Evolutionary conservation across 2,888 invertebrate genomes (phyloP).

Genomic region (Cantharis nigra): DNA sequence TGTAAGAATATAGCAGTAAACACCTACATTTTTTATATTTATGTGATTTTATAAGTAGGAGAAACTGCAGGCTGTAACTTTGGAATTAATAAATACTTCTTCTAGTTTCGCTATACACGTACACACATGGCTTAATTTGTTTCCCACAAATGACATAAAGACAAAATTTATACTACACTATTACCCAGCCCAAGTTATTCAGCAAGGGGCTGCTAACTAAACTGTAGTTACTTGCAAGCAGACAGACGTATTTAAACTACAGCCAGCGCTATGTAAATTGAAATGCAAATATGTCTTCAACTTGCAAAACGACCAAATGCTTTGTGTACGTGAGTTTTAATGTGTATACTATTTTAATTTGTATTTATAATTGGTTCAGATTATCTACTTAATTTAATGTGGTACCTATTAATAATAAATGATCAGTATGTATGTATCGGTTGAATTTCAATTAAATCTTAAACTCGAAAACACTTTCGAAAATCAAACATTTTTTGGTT

Average conservation of each 20-base stretch:
- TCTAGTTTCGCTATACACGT: neutral
- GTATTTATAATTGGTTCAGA: neutral
- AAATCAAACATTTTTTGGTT: neutral
- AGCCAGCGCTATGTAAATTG: slow-evolving; percentile 29
- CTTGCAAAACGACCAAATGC: slow-evolving; percentile 18
- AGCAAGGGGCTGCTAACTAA: slow-evolving; percentile 10
- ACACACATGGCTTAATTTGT: neutral
- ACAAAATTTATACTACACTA: neutral
- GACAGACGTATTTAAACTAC: slow-evolving; percentile 18
- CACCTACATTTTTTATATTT: neutral
- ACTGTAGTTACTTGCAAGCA: slow-evolving; percentile 20
- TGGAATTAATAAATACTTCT: neutral
- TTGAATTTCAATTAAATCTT: too few relatives aligned
- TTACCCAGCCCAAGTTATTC: slow-evolving; percentile 8
- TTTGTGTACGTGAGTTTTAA: slow-evolving; percentile 16
- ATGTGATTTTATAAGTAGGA: neutral
- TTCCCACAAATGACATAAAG: neutral
- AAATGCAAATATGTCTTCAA: slow-evolving; percentile 27
- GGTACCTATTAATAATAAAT: too few relatives aligned
- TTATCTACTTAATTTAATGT: too few relatives aligned
- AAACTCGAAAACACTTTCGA: neutral
- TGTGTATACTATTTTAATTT: slow-evolving; percentile 9
- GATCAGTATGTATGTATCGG: too few relatives aligned
- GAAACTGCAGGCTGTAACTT: neutral
- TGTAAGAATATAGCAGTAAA: neutral